These are phyloP conservation scores for Drosophila diplacantha DNA, from an alignment of 2,888 invertebrate species.

Conservation along the genomic window DNA sequence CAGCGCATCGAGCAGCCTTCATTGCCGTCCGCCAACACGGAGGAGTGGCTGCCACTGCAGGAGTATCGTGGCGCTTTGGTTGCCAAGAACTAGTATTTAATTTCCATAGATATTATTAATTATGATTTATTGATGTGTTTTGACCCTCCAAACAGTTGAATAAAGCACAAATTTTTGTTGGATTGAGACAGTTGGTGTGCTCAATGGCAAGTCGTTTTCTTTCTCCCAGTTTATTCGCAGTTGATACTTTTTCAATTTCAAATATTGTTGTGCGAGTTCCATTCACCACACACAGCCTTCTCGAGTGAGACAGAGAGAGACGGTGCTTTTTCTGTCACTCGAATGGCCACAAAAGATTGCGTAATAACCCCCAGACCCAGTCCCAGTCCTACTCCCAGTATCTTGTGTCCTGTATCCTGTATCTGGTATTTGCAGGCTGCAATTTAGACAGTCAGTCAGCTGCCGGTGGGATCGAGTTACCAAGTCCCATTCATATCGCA, in stretches of 20 bases:
- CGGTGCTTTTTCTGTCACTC: slow-evolving; percentile 19
- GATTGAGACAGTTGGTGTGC: too few relatives aligned
- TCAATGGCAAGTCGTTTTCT: not conserved
- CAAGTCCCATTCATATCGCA: slow-evolving; percentile 48
- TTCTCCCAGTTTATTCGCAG: not conserved
- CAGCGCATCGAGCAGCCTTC: slow-evolving; percentile 13
- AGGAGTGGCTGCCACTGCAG: slow-evolving; percentile 33
- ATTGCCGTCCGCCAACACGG: slow-evolving; percentile 4
- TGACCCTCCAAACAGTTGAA: not conserved
- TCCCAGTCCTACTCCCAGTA: slow-evolving; percentile 1
- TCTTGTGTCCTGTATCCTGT: slow-evolving; percentile 11
- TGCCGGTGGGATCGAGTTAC: slow-evolving; percentile 57
- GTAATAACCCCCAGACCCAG: slow-evolving; percentile 19
- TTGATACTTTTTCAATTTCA: not conserved
- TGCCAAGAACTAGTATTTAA: not conserved
- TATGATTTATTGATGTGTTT: not conserved
- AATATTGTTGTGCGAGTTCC: not conserved
- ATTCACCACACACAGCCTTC: not conserved
- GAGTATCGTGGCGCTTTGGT: slow-evolving; percentile 38
- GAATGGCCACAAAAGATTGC: slow-evolving; percentile 24
- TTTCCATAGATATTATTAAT: not conserved
- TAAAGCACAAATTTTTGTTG: not conserved
- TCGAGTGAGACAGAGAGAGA: too few relatives aligned
- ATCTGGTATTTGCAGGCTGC: slow-evolving; percentile 21
- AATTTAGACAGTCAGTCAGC: slow-evolving; percentile 17